Percentiles rank a stretch among this genome's conserved stretches.
These are phyloP conservation scores for Sapajus apella DNA, from an alignment of 2,113 vertebrate genomes.

Conservation along the genomic window DNA sequence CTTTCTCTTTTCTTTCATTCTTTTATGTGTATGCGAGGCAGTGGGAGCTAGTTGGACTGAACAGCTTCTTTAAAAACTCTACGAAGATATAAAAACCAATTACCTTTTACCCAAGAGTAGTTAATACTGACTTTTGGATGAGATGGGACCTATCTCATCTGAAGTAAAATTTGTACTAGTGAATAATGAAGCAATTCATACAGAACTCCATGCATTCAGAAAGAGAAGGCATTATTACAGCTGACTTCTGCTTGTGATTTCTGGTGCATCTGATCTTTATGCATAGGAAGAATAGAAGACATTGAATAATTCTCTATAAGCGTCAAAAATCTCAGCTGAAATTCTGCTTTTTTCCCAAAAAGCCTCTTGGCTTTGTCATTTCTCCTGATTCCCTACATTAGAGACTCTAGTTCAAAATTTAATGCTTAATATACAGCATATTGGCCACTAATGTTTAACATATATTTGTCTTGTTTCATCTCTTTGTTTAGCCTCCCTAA, in stretches of 20 bases:
- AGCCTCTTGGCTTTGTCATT: not conserved
- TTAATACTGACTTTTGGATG: slow-evolving; percentile 34
- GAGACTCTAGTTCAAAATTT: not conserved
- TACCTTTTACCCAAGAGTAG: not conserved
- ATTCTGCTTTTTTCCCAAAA: not conserved
- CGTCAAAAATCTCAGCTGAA: slow-evolving; percentile 7
- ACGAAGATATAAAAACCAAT: not conserved
- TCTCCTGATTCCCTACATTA: not conserved
- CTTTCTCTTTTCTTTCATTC: not conserved
- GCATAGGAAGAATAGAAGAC: not conserved
- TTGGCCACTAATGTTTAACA: not conserved
- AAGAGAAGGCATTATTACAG: not conserved
- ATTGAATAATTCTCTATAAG: not conserved
- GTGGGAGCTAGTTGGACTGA: not conserved
- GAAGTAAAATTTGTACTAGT: not conserved
- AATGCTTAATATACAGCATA: not conserved
- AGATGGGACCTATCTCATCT: not conserved
- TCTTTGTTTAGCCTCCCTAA: not conserved
- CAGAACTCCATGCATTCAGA: not conserved
- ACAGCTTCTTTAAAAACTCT: not conserved
- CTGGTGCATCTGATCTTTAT: not conserved
- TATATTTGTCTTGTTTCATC: not conserved
- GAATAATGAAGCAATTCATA: not conserved
- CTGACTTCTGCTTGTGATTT: not conserved
- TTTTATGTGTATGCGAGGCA: not conserved